These are phyloP conservation scores for Ptychoptera albimana DNA, from an alignment of 2,888 invertebrate genomes.

Conservation along the genomic window DNA sequence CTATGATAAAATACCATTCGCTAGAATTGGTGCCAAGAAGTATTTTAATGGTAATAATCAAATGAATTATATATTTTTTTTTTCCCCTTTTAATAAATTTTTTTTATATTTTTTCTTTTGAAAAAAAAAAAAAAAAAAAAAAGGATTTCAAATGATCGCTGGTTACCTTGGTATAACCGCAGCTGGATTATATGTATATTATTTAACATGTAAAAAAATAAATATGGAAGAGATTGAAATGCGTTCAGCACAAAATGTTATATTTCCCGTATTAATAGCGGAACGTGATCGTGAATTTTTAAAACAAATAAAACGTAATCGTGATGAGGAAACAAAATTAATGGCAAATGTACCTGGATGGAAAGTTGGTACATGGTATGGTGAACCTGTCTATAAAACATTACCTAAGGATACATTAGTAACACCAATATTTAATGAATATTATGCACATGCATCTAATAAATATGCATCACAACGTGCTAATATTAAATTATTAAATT, in stretches of 20 bases:
- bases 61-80: too few relatives aligned
- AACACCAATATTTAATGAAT: conserved; percentile 50
- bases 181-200: conserved; percentile 40
- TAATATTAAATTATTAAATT: conserved; percentile 29
- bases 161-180: conserved; percentile 42
- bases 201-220: conserved; percentile 35
- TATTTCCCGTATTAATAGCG: conserved; percentile 61
- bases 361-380: conserved; percentile 78
- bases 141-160: conserved; percentile 46
- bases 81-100: background rate
- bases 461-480: conserved; percentile 36
- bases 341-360: conserved; percentile 86
- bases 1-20: conserved; percentile 58
- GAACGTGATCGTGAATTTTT: conserved; percentile 73
- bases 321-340: conserved; percentile 69
- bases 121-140: background rate
- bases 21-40: conserved; percentile 53
- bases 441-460: conserved; percentile 47
- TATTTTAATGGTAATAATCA: conserved; percentile 46
- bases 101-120: background rate
- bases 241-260: conserved; percentile 58
- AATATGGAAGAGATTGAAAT: conserved; percentile 49
- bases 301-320: conserved; percentile 60
- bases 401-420: conserved; percentile 44
- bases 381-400: conserved; percentile 65